phyloP scores from a whole-genome alignment of 2,888 invertebrate genomes.

The Dysmachus trigonus region DNA sequence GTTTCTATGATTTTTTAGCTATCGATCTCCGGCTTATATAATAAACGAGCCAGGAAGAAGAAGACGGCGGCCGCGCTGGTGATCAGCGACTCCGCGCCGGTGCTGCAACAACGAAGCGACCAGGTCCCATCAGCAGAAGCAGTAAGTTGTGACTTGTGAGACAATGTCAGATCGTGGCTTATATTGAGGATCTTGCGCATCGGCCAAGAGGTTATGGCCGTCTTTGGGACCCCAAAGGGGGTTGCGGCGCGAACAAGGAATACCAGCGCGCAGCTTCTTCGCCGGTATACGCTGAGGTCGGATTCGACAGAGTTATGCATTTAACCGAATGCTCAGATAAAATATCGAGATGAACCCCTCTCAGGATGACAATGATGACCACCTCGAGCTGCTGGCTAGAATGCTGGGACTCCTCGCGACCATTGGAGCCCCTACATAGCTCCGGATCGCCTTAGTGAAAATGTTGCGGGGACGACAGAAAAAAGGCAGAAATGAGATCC shows the following conservation, averaged over 20 bases:
- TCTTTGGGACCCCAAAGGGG: background rate
- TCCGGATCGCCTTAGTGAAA: background rate
- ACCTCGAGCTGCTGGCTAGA: slow-evolving; percentile 22
- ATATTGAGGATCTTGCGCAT: slow-evolving; percentile 44
- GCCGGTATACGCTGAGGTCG: background rate
- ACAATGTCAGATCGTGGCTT: slow-evolving; percentile 49
- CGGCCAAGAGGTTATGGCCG: slow-evolving; percentile 47
- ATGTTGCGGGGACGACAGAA: slow-evolving; percentile 5
- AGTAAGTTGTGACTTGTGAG: slow-evolving; percentile 44
- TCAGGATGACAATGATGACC: slow-evolving; percentile 49
- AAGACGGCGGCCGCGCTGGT: too few relatives aligned
- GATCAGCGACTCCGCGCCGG: slow-evolving; percentile 12
- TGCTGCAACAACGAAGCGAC: slow-evolving; percentile 27
- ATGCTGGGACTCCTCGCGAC: too few relatives aligned
- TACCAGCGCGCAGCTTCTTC: background rate
- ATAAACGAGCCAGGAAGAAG: slow-evolving; percentile 33
- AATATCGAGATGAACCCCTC: slow-evolving; percentile 49
- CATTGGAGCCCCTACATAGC: background rate
- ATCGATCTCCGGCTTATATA: slow-evolving; percentile 39
- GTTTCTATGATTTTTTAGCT: slow-evolving; percentile 47
- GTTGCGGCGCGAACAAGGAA: background rate
- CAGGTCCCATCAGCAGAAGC: slow-evolving; percentile 42
- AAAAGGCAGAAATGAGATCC: slow-evolving; percentile 25
- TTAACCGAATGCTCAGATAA: slow-evolving; percentile 39
- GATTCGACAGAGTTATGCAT: slow-evolving; percentile 19